Evolutionary conservation across 1,140 invertebrate species (phyloP), one percentile per base, ranked within the genome.

Genomic region (Mactra quadrangularis): DNA sequence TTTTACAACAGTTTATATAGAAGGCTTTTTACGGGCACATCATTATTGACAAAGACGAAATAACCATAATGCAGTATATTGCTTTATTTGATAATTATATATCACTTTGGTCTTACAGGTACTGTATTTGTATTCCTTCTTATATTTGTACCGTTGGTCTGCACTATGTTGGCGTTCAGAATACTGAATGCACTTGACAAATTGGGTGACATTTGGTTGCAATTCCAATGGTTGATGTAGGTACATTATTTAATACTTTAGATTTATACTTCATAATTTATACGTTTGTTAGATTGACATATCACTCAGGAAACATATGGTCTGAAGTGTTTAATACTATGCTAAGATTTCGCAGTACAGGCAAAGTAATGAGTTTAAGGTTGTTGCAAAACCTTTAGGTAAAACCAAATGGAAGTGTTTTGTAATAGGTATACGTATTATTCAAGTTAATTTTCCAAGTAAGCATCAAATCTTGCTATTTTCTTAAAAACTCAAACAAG

Each of bases 141-240:
- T 15, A 22, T 76, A 29, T 59, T 15, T 31, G 53, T 76, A 22
- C 72, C 72, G 11, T 22, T 76, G 17, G 53, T 35, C 19, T 31
- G 59, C 1, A 76, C 60, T 53, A 25, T 76, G 19, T 19, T 57
- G n/a, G 27, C 27, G 0, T 27, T 76, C 4, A 38, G 27, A 13
- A 6, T 52, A 11, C 55, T 76, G n/a, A 31, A 25, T 13, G 4
- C 29, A n/a, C 9, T 9, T 6, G 57, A 27, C 17, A 27, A 59
- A 47, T n/a, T 76, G 4, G 31, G 60, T 25, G 29, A 60, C 11
- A 47, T 76, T 35, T 60, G 33, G 72, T 17, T 22, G 19, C 53
- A 57, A n/a, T 60, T 76, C 53, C 33, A 76, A 33, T 76, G 72
- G 72, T 27, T 76, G 1, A 60, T 76, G 72, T 76, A 62, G 17